Evolutionary conservation across 1,140 invertebrate species (phyloP), one percentile per base, ranked within the genome.

Genomic region (Agraylea sexmaculata): DNA sequence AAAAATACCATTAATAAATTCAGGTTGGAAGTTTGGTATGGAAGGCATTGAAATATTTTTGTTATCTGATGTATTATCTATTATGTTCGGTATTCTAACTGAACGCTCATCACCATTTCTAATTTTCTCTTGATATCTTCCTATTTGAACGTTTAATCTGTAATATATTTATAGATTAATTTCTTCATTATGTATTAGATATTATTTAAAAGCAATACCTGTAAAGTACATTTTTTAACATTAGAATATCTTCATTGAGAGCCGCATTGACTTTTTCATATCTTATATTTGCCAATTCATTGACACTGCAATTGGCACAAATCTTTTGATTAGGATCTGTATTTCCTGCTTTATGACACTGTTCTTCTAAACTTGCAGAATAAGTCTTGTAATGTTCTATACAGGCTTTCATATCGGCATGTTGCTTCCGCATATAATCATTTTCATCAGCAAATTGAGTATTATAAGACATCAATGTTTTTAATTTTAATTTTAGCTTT

Each of bases 171-270:
- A 34, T 40, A 32, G 37, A 34, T 19, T 32, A 21, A 31, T 15
- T 16, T 8, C 34, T 27, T 40, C 47, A 60, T 10, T 22, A 25
- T 23, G 5, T 4, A 37, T 10, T 25, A 5, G n/a, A 20, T 23
- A 13, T 13, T 4, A 7, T 36, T 55, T 59, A 55, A 49, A 20
- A 29, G 1, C 8, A 11, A n/a, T 46, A 46, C 47, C 47, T 43
- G 19, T 73, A 79, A 40, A 81, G 69, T 0, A 82, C 63, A 27
- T 70, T 76, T 56, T 81, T 81, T 3, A 80, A 52, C 59, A 81
- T 71, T 13, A 62, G 55, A 25, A 78, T 56, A 53, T 82, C 78
- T 49, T 74, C 67, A 16, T 55, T 55, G 4, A 74, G 51, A 22
- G 71, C 66, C 33, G 54, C 48, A 52, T 75, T 78, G 25, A 69